These are phyloP conservation scores for Gracilinanus agilis DNA, from an alignment of 2,113 vertebrate genomes.

Conservation along the genomic window DNA sequence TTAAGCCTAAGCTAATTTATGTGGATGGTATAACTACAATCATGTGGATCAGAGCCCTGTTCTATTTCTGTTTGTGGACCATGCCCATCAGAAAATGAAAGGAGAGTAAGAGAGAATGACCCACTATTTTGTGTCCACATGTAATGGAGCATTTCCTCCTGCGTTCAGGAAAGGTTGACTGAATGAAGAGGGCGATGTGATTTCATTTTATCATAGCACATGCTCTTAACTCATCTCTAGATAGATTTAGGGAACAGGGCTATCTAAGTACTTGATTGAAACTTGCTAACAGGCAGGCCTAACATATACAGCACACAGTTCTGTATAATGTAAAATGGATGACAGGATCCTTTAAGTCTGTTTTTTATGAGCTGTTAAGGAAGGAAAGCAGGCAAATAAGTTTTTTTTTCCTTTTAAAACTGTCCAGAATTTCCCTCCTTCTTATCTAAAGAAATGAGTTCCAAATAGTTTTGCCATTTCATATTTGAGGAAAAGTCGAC, in stretches of 20 bases:
- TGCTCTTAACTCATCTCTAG: background rate
- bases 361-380: conserved; percentile 9
- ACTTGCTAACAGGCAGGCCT: background rate
- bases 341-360: background rate
- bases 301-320: background rate
- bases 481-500: background rate
- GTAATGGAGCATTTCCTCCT: background rate
- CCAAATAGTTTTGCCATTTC: conserved; percentile 5
- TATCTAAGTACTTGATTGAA: background rate
- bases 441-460: background rate
- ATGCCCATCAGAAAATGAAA: background rate
- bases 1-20: background rate
- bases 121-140: too few species aligned
- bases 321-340: background rate
- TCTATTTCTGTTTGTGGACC: background rate
- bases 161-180: background rate
- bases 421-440: background rate
- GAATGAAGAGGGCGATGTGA: too few species aligned
- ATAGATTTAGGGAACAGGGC: background rate
- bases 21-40: background rate
- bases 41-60: background rate
- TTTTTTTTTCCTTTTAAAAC: background rate
- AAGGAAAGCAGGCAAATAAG: conserved; percentile 7
- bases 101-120: background rate
- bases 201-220: background rate